Evolutionary conservation across 2,113 vertebrate species (phyloP), one percentile per base, ranked within the genome.

Genomic region (Scomber colias): DNA sequence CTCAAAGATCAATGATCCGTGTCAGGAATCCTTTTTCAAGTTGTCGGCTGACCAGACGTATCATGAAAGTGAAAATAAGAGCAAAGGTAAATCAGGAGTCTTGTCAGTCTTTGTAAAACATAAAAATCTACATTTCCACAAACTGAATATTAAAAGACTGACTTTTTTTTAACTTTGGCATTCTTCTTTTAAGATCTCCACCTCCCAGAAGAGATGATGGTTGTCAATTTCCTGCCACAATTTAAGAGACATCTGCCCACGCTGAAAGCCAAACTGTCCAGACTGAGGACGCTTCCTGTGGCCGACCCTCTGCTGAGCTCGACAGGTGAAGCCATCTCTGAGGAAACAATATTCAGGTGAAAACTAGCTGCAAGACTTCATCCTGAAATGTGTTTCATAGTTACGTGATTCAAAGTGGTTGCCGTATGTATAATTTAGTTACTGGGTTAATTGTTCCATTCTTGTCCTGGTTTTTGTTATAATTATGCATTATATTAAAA

Each of bases 241-340:
- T 93, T 94, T n/a, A 92, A 60, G 77, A 89, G 75, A 56, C 84
- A 88, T 71, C 81, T 95, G 77, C 94, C 94, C 24, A 66, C 84
- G 0, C 48, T 94, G 62, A 89, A 77, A 55, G 57, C 53, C 50
- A 90, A 83, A 69, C 67, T 94, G 68, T 90, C 88, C 77, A 76
- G 92, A 56, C 87, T 95, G 49, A 87, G 64, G 68, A 90, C 53
- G 2, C 79, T 95, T 61, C 78, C 81, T 61, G 93, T 95, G 53
- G 54, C 79, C 0, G 94, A 94, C 82, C 94, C 94, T 11, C 82
- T 95, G 73, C 80, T 85, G 56, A 82, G 64, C 44, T 63, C 75
- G 63, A 51, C 59, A 0, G 83, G 84, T 66, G 49, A 71, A 0
- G 2, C 10, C 30, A 55, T 90, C 56, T 89, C 88, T 16, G 89